Base-by-base conservation (phyloP, 1,140 invertebrate genomes). In the Gonioctena quinquepunctata region DNA sequence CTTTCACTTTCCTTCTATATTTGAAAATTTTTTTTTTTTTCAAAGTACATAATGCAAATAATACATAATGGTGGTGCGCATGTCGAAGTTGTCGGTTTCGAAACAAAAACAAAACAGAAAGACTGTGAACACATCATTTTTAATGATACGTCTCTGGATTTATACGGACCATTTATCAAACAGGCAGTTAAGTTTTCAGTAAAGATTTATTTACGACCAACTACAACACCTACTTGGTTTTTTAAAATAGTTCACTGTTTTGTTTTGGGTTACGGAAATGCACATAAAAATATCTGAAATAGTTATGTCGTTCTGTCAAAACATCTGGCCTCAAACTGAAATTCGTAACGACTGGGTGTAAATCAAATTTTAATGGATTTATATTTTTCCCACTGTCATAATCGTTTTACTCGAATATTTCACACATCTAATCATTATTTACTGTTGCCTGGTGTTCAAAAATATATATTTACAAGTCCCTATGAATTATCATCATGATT, bases 191-290 rank as follows among this genome's bases (percentile, higher is more conserved):
- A 57, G 54, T 57, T 57, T 57, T 57, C 54, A 57, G 21, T 57
- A 57, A 1, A 25, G 22, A n/a, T n/a, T 57, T 57, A 57, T 25
- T 57, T 57, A 57, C 25, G 54, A 57, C 54, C 11, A 13, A 21
- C 18, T 57, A 25, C 54, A 57, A 57, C 54, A 25, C 22, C 54
- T 57, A 21, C 54, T 57, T 16, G 19, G 21, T 57, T 22, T 57
- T 57, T 57, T 57, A 23, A 57, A 57, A 57, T 25, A 57, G 21
- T 22, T 25, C 6, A 57, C 21, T 25, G 22, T 57, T 57, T 57
- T 57, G 54, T 57, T 57, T 57, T 57, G 54, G 54, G 21, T 57
- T 57, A 57, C 54, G 54, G 54, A 57, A 57, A 57, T 57, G 25
- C 54, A 57, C 54, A 57, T 57, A n/a, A 57, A 23, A 22, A 25